Base-by-base conservation (phyloP, 2,888 invertebrate genomes). In the Lapara coniferarum region DNA sequence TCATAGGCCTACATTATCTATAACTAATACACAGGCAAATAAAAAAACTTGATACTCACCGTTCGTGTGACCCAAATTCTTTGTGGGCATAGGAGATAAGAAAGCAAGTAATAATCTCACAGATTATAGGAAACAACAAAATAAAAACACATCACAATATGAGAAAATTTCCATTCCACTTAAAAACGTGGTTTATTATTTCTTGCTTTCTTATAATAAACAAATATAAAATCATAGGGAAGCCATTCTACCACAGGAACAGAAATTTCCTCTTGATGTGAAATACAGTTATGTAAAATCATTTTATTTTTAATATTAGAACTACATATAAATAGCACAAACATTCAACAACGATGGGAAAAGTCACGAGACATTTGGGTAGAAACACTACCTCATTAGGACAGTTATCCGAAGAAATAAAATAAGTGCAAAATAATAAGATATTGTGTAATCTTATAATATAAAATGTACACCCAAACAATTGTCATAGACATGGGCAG, bases 91-190 rank as follows among this genome's bases (percentile, higher is more conserved):
- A 82, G 76, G 76, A 88, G 93, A 93, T 93, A 93, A 93, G 93
- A 93, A 93, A 93, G 93, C 93, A 93, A 93, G 93, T 77, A 90
- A 91, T 89, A 89, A 89, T 79, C 79, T 82, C 77, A 78, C 71
- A 78, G 72, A 77, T 81, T 77, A 78, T 78, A 77, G 74, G 44
- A 77, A 73, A 59, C 69, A 71, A 76, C 77, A 82, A 83, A 85
- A 85, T 79, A 80, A 85, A 85, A 90, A 88, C 84, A 75, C 84
- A 89, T 87, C 89, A 92, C 90, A 81, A 75, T 82, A 77, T 86
- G 92, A 92, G 93, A 94, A 93, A 94, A 94, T 93, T 93, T 94
- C 94, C 90, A 93, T 94, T 92, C 93, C 91, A 90, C 90, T 73
- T 72, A 68, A 73, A 73, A 73, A 68, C 78, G 81, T 81, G 78